Conservation (phyloP, 2,888 invertebrate species). For the Dynastes tityus region DNA sequence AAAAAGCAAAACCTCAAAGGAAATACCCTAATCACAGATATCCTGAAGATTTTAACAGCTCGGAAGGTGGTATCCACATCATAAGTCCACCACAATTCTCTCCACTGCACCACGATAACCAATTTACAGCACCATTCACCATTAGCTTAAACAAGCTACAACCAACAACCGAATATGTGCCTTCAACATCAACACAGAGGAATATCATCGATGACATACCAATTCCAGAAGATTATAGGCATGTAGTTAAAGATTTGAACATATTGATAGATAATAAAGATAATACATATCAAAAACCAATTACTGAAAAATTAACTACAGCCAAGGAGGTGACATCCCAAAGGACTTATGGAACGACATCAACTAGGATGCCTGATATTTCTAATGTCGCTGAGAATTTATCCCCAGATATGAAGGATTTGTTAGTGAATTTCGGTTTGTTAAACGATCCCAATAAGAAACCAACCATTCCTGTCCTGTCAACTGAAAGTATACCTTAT, state of each 20-base stretch:
- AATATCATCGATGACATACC: slow-evolving; percentile 48
- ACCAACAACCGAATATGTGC: slow-evolving; percentile 8
- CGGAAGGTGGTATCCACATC: slow-evolving; percentile 52
- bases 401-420: slow-evolving; percentile 69
- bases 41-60: slow-evolving; percentile 57
- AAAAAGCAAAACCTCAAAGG: slow-evolving; percentile 49
- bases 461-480: not conserved
- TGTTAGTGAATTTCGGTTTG: slow-evolving; percentile 71
- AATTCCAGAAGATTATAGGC: slow-evolving; percentile 57
- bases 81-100: slow-evolving; percentile 52
- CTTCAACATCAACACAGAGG: slow-evolving; percentile 24
- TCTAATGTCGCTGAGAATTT: slow-evolving; percentile 66
- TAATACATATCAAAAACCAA: not conserved
- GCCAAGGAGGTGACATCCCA: slow-evolving; percentile 60
- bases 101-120: slow-evolving; percentile 28
- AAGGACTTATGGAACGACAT: slow-evolving; percentile 1
- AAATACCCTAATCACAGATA: slow-evolving; percentile 65
- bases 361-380: slow-evolving; percentile 63
- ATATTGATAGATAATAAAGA: slow-evolving; percentile 53
- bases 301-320: slow-evolving; percentile 54
- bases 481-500: slow-evolving; percentile 45
- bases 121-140: slow-evolving; percentile 48
- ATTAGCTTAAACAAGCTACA: slow-evolving; percentile 45
- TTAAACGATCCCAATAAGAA: slow-evolving; percentile 62
- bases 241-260: slow-evolving; percentile 62